Base-by-base conservation (phyloP, 2,113 vertebrate species). In the Pelvicachromis taeniatus region DNA sequence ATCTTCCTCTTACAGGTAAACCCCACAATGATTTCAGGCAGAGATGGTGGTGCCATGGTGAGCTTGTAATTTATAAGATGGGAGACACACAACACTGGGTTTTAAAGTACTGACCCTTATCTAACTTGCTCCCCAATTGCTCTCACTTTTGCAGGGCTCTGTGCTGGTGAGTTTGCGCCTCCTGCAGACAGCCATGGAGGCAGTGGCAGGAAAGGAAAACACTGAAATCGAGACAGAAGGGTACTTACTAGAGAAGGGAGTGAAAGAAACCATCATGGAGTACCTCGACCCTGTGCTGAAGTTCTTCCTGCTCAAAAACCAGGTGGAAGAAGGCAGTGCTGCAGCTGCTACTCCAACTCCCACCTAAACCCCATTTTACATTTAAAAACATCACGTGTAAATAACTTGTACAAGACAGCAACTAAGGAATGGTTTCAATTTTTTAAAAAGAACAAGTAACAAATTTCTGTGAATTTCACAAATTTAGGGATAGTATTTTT, bases 101-200 rank as follows among this genome's bases (percentile, higher is more conserved):
- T 75, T 50, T 75, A 31, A 75, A 31, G 45, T 5, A 29, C 7
- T 0, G 50, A 13, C 17, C 26, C 26, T n/a, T 52, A 16, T 75
- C 26, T 87, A 35, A 65, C 53, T 40, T 4, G 2, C 8, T 73
- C 33, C 42, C 29, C 5, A 2, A 29, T 42, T 50, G 21, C 14
- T 81, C 61, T 23, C 79, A 63, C 35, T 45, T 86, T 78, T 56
- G 29, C 90, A 97, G 97, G 87, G 58, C 48, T 92, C 94, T 16
- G 96, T 97, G 87, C 91, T 97, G 54, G 94, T 97, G n/a, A 97
- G 97, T 87, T 87, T 97, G 78, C 94, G 97, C n/a, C 96, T 97
- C 88, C 94, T 98, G 63, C 96, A 97, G 84, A 97, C 96, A 0
- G 92, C 97, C 9, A 96, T 97, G 95, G 97, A 97, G 54, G 96